A percentile compares a stretch with the other conserved stretches of the same genome.
Conservation (phyloP, 2,113 vertebrate genomes). For the Falco punctatus region DNA sequence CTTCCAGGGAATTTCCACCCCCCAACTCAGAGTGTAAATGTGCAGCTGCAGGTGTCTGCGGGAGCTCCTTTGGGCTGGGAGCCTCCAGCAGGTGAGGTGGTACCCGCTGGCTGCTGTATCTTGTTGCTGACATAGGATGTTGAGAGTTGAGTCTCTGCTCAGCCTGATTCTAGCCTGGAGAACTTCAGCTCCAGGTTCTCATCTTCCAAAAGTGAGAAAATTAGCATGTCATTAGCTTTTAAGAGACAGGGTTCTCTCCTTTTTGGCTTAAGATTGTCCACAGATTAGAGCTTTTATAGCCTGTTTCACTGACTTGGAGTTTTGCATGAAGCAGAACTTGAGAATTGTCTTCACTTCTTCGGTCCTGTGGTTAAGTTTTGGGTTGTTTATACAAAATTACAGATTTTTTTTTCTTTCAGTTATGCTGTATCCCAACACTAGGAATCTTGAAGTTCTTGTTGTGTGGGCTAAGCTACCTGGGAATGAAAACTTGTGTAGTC, state of each 20-base stretch:
- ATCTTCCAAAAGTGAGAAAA: neutral
- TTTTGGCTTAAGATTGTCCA: neutral
- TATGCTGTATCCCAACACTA: neutral
- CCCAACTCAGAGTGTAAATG: neutral
- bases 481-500: neutral
- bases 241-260: neutral
- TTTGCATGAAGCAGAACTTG: neutral
- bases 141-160: neutral
- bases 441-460: neutral
- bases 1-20: neutral
- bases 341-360: neutral
- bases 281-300: neutral
- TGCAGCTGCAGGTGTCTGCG: neutral
- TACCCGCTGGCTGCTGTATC: neutral
- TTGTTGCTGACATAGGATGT: fast-evolving
- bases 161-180: neutral
- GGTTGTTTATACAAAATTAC: neutral
- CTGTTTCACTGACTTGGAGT: neutral
- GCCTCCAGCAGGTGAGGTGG: neutral
- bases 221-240: neutral
- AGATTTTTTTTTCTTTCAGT: neutral
- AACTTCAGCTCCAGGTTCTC: neutral
- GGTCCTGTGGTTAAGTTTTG: neutral
- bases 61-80: neutral
- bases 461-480: neutral